Percentiles rank a stretch among this genome's conserved stretches.
phyloP scores from a whole-genome alignment of 2,888 invertebrate species.

The Tyria jacobaeae region DNA sequence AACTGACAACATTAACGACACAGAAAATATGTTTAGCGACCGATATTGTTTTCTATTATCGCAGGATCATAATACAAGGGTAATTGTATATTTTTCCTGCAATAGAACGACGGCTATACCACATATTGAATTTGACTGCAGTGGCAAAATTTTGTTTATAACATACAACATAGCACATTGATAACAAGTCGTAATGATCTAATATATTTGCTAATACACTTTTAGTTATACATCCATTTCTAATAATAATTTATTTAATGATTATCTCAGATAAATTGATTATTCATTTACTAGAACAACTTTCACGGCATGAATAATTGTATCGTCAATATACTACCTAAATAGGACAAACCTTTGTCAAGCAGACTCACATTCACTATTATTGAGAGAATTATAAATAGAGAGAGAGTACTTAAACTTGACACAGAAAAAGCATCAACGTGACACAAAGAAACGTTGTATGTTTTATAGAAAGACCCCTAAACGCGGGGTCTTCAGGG shows the following conservation, averaged over 20 bases:
- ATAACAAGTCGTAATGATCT: too few relatives aligned
- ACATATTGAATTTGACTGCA: too few relatives aligned
- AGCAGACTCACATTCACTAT: not conserved
- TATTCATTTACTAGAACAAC: not conserved
- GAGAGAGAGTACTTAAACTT: not conserved
- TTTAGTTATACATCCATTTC: not conserved
- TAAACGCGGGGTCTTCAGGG: not conserved
- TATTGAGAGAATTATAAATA: not conserved
- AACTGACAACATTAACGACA: too few relatives aligned
- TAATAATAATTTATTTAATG: not conserved
- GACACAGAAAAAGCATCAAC: not conserved
- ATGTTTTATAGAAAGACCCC: not conserved
- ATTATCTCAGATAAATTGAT: not conserved
- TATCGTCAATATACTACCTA: not conserved
- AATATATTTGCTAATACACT: not conserved
- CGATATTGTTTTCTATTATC: too few relatives aligned
- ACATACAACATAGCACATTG: too few relatives aligned
- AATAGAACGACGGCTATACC: too few relatives aligned
- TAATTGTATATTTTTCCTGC: too few relatives aligned
- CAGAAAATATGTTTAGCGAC: too few relatives aligned
- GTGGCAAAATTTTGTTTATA: too few relatives aligned
- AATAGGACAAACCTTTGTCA: not conserved
- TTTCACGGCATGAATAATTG: not conserved
- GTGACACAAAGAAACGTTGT: not conserved
- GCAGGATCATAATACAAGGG: too few relatives aligned